Percentiles rank a stretch among this genome's conserved stretches.
These are phyloP conservation scores for Prenolepis imparis DNA, from an alignment of 2,888 invertebrate genomes.

Conservation along the genomic window DNA sequence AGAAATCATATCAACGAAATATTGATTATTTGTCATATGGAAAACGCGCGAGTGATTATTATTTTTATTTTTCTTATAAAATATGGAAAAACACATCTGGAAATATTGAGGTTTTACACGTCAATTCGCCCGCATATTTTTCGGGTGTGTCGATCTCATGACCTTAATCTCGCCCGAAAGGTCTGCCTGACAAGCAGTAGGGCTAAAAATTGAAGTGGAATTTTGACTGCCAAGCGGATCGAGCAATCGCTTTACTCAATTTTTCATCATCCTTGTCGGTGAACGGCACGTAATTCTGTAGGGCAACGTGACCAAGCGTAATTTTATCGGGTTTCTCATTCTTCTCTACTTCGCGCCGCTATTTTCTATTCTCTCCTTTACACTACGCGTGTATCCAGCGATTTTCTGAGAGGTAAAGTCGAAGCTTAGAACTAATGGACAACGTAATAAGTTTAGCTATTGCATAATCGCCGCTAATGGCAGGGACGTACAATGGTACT, in stretches of 20 bases:
- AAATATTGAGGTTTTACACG: neutral
- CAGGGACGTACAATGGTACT: slow-evolving; percentile 37
- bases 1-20: slow-evolving; percentile 23
- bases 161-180: slow-evolving; percentile 33
- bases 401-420: slow-evolving; percentile 44
- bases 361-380: slow-evolving; percentile 26
- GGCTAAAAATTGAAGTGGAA: slow-evolving; percentile 50
- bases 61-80: slow-evolving; percentile 2
- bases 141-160: neutral
- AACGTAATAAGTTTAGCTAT: slow-evolving; percentile 54
- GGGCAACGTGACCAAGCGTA: slow-evolving; percentile 55
- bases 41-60: neutral
- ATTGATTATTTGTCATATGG: neutral
- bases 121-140: neutral
- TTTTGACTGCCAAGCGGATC: slow-evolving; percentile 48
- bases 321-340: slow-evolving; percentile 52
- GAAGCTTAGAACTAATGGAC: slow-evolving; percentile 54
- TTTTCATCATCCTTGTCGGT: slow-evolving; percentile 54
- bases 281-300: slow-evolving; percentile 57
- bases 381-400: neutral
- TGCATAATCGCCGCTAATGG: slow-evolving; percentile 49
- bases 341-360: slow-evolving; percentile 17
- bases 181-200: slow-evolving; percentile 32
- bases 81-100: neutral
- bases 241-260: slow-evolving; percentile 54